Base-by-base conservation (phyloP, 2,113 vertebrate genomes). In the Sigmodon hispidus region DNA sequence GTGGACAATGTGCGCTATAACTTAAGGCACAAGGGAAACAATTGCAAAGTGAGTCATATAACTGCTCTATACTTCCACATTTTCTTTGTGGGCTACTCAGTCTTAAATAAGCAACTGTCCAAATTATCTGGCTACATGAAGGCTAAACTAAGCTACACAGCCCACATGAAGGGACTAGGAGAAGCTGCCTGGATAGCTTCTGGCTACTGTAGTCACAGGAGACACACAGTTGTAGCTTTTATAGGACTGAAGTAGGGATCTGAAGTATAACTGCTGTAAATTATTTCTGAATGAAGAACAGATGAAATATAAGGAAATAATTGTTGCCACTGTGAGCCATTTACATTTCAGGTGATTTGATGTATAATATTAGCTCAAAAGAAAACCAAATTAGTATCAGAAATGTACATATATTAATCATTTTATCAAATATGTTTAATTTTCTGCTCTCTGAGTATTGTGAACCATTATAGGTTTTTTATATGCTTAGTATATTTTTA, bases 21-120 rank as follows among this genome's bases (percentile, higher is more conserved):
- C 72, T 80, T 79, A 94, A 65, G 21, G 15, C 29, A 21, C 24
- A 96, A 75, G 50, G 61, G 24, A 84, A 84, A 59, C 24, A 31
- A 43, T 92, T 93, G 48, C 34, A 59, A 89, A 40, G 4, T 7
- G 36, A 89, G 16, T 86, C 65, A 67, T 48, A 86, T 94, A 87
- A 94, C 55, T 75, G 29, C 36, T 10, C 31, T 7, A 2, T 26
- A 48, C 29, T 67, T 83, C 61, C 31, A 55, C 36, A 55, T 52
- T 55, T 72, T 11, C 50, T 61, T 72, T 15, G 67, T 55, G 2
- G 36, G 2, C 13, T 90, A 0, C 70, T 89, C 13, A 40, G 34
- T 34, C 63, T 59, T 22, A 36, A 87, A 61, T 29, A 65, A 94
- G 24, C 48, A n/a, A 92, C 52, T 57, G 4, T 52, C 29, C 43